These are phyloP conservation scores for Oncorhynchus gorbuscha DNA, from an alignment of 2,113 vertebrate species.

Conservation along the genomic window DNA sequence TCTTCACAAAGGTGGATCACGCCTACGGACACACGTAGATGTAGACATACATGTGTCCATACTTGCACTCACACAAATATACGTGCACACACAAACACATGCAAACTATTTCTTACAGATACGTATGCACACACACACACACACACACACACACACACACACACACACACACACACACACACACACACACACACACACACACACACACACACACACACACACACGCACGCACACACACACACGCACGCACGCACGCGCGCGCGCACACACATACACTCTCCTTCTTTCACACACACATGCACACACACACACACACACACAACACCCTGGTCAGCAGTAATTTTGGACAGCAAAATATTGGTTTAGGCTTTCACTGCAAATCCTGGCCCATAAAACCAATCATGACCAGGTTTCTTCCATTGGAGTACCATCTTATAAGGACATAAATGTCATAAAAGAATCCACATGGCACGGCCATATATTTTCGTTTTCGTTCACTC, in stretches of 20 bases:
- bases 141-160: background rate
- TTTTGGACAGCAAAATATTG: constrained; percentile 37
- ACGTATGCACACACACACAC: background rate
- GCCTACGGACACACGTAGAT: constrained; percentile 4
- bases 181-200: too few relatives aligned
- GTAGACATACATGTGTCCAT: background rate
- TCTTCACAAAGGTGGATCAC: too few relatives aligned
- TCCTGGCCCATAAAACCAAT: constrained; percentile 40
- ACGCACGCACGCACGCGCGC: too few relatives aligned
- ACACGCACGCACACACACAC: too few relatives aligned
- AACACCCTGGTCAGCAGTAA: constrained; percentile 43
- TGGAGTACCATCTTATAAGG: constrained; percentile 39
- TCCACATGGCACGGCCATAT: constrained; percentile 10
- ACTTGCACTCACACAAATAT: too few relatives aligned
- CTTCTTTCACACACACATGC: constrained; percentile 23
- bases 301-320: constrained; percentile 10
- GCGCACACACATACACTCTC: constrained; percentile 28
- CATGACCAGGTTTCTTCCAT: constrained; percentile 38
- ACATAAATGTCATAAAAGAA: constrained; percentile 42
- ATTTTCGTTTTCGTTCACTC: constrained; percentile 31
- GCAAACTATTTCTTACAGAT: background rate
- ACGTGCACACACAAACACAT: background rate
- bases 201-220: too few relatives aligned
- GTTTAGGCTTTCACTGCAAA: constrained; percentile 45
- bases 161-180: constrained; percentile 20